Base-by-base conservation (phyloP, 2,797 vertebrate species). In the Sebastolobus altivelis region DNA sequence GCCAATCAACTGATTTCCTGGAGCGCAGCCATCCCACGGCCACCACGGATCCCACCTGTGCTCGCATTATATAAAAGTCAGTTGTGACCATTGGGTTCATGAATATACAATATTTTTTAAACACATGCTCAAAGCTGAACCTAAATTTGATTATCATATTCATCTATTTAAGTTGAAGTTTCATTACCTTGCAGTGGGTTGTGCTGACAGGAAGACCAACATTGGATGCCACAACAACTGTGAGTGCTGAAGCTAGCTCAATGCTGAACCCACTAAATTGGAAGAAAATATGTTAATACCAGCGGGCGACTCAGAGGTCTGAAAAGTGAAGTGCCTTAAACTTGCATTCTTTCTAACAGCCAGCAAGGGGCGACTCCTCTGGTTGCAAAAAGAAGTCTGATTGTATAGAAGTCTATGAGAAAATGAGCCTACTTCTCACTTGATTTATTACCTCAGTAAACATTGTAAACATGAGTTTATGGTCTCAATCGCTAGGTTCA, bases 171-270 rank as follows among this genome's bases (percentile, higher is more conserved):
- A 4, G 35, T 54, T 65, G 12, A 60, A 12, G 5, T 27, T 13
- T 72, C 13, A 11, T 90, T 95, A 99, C 98, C 96, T 99, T 99
- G 95, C 98, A 99, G 89, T 99, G 98, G 4, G 98, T 99, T 0
- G 98, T 99, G 92, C 98, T 99, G 94, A 99, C 97, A 63, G 98
- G 98, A 81, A 99, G 97, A 8, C 98, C 98, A 0, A 99, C 86
- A 5, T 99, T 99, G 46, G 98, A 99, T 1, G 98, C 98, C 2
- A 97, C 96, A 20, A 99, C 97, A 69, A 99, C 98, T 0, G 98
- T 99, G 77, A 98, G 73, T 0, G 98, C 98, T 31, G 98, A 99
- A 0, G 98, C 97, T 74, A 99, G 91, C 87, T 99, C 98, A 16
- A 99, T 99, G 90, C 97, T 99, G 96, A 99, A 99, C 80, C 98